Percentiles rank a stretch among this genome's conserved stretches.
Conservation (phyloP, 2,888 invertebrate species). For the Chrysotoxum bicinctum region DNA sequence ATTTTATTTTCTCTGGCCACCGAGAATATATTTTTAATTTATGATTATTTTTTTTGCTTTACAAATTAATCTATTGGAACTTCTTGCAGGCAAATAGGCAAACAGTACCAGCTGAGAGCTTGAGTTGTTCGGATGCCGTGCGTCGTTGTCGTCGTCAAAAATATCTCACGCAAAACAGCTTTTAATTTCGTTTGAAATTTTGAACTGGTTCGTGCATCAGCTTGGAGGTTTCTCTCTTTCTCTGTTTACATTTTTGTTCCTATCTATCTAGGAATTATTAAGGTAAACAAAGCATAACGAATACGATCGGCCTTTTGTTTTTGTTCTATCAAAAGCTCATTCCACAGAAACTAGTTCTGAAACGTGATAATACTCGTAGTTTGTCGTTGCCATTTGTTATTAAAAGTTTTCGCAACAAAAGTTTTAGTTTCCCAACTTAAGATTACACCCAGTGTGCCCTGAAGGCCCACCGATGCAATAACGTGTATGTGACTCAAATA, state of each 20-base stretch:
- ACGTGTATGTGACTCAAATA: background rate
- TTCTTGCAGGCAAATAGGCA: constrained; percentile 23
- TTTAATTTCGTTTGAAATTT: constrained; percentile 12
- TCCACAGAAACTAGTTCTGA: constrained; percentile 1
- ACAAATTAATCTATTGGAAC: background rate
- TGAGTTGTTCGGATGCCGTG: constrained; percentile 48
- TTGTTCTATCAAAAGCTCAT: constrained; percentile 24
- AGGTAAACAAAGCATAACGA: constrained; percentile 51
- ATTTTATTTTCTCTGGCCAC: background rate
- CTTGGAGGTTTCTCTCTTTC: background rate
- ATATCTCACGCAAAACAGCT: constrained; percentile 6
- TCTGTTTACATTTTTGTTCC: constrained; percentile 31
- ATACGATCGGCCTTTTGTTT: constrained; percentile 1
- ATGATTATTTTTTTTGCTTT: background rate
- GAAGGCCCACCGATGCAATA: background rate
- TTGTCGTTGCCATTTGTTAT: background rate
- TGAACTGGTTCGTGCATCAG: background rate
- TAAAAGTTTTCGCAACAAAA: background rate
- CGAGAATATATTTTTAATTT: constrained; percentile 31
- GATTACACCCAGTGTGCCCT: background rate
- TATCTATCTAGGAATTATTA: background rate
- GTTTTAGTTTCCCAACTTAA: background rate
- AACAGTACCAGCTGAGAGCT: constrained; percentile 52
- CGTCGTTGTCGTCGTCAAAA: background rate
- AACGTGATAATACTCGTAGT: background rate